Conservation (phyloP, 2,113 vertebrate genomes). For the Festucalex cinctus region DNA sequence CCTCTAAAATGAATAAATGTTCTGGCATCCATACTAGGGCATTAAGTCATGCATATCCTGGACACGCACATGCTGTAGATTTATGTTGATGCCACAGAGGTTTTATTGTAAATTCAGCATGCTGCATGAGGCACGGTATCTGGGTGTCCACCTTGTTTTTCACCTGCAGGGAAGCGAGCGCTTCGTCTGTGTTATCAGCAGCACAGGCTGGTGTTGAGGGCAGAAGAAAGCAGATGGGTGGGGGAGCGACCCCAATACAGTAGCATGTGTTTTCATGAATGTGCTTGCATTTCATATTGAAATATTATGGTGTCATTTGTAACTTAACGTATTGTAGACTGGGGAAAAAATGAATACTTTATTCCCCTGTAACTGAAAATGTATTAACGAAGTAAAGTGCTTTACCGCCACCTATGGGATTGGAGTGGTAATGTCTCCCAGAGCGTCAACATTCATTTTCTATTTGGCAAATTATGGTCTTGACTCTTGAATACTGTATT, state of each 20-base stretch:
- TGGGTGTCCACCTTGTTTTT: constrained; percentile 41
- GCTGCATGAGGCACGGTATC: constrained; percentile 21
- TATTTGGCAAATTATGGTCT: no score
- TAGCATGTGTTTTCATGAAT: constrained; percentile 1
- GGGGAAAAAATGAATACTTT: not conserved
- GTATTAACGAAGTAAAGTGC: no score
- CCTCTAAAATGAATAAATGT: constrained; percentile 34
- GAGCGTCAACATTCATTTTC: no score
- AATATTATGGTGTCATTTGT: not conserved
- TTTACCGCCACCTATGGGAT: no score
- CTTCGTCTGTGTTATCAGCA: constrained; percentile 48
- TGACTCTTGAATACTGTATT: no score
- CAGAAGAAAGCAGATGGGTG: constrained; percentile 7
- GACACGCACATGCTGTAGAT: constrained; percentile 33
- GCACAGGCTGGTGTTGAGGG: constrained; percentile 32
- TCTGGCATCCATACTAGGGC: constrained; percentile 21
- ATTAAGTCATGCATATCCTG: constrained; percentile 45
- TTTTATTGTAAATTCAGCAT: constrained; percentile 40
- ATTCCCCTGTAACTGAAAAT: no score
- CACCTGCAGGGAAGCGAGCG: constrained; percentile 43
- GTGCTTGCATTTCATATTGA: not conserved
- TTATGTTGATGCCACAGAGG: constrained; percentile 42
- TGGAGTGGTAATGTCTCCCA: not conserved
- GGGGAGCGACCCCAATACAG: not conserved
- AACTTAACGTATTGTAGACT: not conserved